These are phyloP conservation scores for Lasaia peninsularis DNA, from an alignment of 1,140 invertebrate genomes.

Conservation along the genomic window DNA sequence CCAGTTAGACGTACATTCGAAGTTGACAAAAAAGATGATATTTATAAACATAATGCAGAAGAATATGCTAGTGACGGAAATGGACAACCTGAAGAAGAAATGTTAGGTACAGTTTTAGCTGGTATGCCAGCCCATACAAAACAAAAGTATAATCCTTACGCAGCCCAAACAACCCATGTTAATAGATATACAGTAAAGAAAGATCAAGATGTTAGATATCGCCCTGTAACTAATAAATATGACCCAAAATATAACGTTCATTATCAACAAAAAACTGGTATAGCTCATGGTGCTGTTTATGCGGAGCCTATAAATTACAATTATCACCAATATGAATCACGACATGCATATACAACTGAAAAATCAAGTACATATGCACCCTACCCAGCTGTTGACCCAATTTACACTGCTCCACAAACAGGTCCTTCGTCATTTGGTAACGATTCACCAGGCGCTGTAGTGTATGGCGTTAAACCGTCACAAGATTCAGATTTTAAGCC, in stretches of 20 bases:
- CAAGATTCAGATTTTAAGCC: conserved; percentile 63
- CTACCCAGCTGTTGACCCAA: conserved; percentile 68
- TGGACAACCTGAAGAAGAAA: conserved; percentile 85
- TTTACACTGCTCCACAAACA: conserved; percentile 60
- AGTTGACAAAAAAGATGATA: conserved; percentile 79
- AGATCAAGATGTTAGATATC: conserved; percentile 68
- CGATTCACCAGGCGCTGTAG: conserved; percentile 56
- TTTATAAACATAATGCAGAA: conserved; percentile 81
- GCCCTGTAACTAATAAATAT: conserved; percentile 60
- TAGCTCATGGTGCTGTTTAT: conserved; percentile 70
- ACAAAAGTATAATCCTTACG: conserved; percentile 68
- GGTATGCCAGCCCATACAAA: conserved; percentile 81
- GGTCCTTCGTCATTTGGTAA: conserved; percentile 50
- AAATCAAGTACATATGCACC: conserved; percentile 49
- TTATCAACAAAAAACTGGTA: conserved; percentile 71
- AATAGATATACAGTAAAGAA: conserved; percentile 66
- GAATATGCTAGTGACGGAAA: conserved; percentile 80
- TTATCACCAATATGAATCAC: conserved; percentile 57
- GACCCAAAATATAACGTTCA: conserved; percentile 57
- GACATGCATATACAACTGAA: conserved; percentile 61
- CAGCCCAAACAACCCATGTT: conserved; percentile 56
- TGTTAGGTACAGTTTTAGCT: conserved; percentile 84
- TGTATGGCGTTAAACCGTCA: conserved; percentile 63
- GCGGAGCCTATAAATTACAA: conserved; percentile 62
- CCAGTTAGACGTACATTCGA: conserved; percentile 83